Evolutionary conservation across 2,113 vertebrate genomes (phyloP).

Genomic region (Petroica traversi): DNA sequence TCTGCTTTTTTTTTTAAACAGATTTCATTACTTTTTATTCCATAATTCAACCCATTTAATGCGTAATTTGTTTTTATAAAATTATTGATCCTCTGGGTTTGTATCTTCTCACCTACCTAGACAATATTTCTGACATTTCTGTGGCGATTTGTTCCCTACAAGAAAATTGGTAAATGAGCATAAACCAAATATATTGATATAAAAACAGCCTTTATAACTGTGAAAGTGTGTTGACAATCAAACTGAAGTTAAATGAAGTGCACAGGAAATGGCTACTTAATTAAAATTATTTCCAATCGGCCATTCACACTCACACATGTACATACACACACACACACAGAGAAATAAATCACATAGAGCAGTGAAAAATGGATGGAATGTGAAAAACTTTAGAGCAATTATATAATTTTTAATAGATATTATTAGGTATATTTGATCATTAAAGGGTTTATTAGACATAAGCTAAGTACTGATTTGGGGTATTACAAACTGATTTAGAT

Average conservation of each 20-base stretch:
- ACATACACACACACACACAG: neutral
- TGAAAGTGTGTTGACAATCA: neutral
- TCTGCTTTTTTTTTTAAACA: neutral
- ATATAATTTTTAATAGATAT: neutral
- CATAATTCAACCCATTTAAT: neutral
- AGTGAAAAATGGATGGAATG: neutral
- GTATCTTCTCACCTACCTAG: slow-evolving; percentile 85
- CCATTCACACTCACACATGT: neutral
- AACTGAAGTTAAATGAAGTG: neutral
- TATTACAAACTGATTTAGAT: neutral
- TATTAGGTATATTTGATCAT: neutral
- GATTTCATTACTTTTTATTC: neutral
- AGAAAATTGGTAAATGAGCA: slow-evolving; percentile 68
- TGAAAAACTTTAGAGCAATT: neutral
- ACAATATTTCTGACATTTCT: slow-evolving; percentile 92
- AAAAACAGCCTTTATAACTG: neutral
- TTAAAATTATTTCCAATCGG: neutral
- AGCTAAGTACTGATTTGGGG: neutral
- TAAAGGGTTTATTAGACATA: neutral
- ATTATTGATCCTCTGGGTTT: neutral
- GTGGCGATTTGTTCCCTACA: slow-evolving; percentile 95
- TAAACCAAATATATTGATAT: neutral
- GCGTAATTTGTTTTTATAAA: slow-evolving; percentile 8
- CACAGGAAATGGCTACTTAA: neutral
- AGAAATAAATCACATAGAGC: neutral